Percentiles rank a stretch among this genome's conserved stretches.
Evolutionary conservation across 2,797 vertebrate species (phyloP).

Genomic region (Molossus molossus): DNA sequence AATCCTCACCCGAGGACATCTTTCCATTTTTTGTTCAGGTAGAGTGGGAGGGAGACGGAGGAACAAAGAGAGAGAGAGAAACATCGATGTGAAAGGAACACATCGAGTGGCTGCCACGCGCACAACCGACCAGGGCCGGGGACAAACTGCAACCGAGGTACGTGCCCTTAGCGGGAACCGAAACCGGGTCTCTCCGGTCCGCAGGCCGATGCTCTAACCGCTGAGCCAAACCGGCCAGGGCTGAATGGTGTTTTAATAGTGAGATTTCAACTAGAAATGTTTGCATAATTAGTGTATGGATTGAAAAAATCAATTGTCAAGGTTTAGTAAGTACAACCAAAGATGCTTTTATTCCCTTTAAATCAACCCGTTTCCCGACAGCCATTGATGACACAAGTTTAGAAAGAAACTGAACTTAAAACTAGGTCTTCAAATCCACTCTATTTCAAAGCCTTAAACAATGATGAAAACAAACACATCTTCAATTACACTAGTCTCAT

Average conservation of each 20-base stretch:
- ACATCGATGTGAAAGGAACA: no score
- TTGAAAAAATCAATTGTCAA: slow-evolving; percentile 39
- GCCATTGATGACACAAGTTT: neutral
- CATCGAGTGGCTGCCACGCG: no score
- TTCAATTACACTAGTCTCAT: neutral
- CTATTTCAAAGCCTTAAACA: neutral
- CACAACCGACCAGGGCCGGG: no score
- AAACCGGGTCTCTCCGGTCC: no score
- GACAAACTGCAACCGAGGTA: no score
- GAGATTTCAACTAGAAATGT: neutral
- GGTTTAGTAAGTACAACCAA: neutral
- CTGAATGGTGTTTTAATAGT: neutral
- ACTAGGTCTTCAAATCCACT: neutral
- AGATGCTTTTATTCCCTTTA: neutral
- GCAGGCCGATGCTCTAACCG: no score
- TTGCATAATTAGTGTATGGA: neutral
- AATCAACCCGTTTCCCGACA: neutral
- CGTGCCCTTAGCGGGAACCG: no score
- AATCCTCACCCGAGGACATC: no score
- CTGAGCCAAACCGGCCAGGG: no score
- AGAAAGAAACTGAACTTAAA: slow-evolving; percentile 4
- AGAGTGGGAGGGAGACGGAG: no score
- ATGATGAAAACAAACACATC: neutral
- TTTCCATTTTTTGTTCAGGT: no score
- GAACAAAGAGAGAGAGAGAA: no score